phyloP scores from a whole-genome alignment of 2,113 vertebrate species.

The Chaenocephalus aceratus region DNA sequence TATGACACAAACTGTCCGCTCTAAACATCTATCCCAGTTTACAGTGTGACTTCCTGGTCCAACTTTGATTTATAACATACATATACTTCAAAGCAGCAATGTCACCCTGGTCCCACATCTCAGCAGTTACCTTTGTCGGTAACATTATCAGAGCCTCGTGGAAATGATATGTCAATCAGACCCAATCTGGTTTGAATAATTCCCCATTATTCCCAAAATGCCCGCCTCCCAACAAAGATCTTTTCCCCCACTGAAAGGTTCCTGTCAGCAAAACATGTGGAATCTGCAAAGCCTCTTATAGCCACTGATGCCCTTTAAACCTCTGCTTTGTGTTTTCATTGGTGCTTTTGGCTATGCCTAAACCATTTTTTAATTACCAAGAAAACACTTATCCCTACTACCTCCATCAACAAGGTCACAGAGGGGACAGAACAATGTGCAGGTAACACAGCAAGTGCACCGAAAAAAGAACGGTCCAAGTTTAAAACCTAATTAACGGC shows the following conservation, averaged over 20 bases:
- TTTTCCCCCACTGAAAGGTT: conserved; percentile 7
- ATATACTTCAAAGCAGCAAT: neutral
- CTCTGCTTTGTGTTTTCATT: conserved; percentile 53
- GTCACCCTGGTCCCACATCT: neutral
- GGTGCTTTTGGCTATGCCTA: conserved; percentile 50
- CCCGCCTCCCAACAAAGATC: neutral
- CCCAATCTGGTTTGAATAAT: neutral
- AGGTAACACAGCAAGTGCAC: conserved; percentile 27
- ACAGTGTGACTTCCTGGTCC: too few relatives aligned
- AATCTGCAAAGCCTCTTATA: conserved; percentile 52
- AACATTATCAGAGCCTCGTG: neutral
- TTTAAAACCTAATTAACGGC: conserved; percentile 30
- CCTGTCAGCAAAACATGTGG: conserved; percentile 24
- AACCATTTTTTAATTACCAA: conserved; percentile 58
- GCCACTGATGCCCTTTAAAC: conserved; percentile 65
- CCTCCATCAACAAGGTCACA: conserved; percentile 44
- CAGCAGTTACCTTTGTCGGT: neutral
- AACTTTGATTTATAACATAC: too few relatives aligned
- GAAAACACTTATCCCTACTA: conserved; percentile 29
- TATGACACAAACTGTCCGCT: neutral
- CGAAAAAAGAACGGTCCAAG: conserved; percentile 22
- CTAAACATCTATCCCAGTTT: neutral
- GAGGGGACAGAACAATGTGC: conserved; percentile 48
- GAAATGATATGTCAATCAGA: neutral
- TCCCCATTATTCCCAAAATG: neutral